phyloP scores from a whole-genome alignment of 2,797 vertebrate genomes.

The Acrossocheilus wenchowensis region DNA sequence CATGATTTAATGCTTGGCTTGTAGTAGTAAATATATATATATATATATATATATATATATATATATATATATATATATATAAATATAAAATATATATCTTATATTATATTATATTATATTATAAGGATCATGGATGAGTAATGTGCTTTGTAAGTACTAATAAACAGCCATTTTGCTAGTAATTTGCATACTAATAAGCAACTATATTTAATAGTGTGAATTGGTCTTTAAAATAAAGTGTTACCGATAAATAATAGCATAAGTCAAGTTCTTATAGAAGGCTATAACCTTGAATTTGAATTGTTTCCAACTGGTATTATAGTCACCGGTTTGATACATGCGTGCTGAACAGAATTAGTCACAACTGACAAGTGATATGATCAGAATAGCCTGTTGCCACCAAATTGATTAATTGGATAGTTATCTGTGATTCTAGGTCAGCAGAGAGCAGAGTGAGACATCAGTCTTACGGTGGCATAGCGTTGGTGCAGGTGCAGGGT shows the following conservation, averaged over 20 bases:
- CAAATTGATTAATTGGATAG: slow-evolving; percentile 60
- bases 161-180: no score
- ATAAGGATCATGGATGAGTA: neutral
- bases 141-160: no score
- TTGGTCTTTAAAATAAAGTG: neutral
- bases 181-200: no score
- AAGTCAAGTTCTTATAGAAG: slow-evolving; percentile 1
- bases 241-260: neutral
- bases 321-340: neutral
- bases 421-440: slow-evolving; percentile 60
- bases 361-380: slow-evolving; percentile 33
- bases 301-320: neutral
- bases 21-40: no score
- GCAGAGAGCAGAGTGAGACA: slow-evolving; percentile 52
- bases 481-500: slow-evolving; percentile 77
- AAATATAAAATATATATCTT: no score
- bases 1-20: neutral
- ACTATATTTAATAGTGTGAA: neutral
- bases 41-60: no score
- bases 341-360: slow-evolving; percentile 2
- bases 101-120: no score
- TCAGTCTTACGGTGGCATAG: slow-evolving; percentile 58
- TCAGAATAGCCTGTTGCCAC: slow-evolving; percentile 35
- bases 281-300: slow-evolving; percentile 16
- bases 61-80: no score